A percentile compares a stretch with the other conserved stretches of the same genome.
Evolutionary conservation across 2,888 invertebrate genomes (phyloP).

Genomic region (Nowickia ferox): DNA sequence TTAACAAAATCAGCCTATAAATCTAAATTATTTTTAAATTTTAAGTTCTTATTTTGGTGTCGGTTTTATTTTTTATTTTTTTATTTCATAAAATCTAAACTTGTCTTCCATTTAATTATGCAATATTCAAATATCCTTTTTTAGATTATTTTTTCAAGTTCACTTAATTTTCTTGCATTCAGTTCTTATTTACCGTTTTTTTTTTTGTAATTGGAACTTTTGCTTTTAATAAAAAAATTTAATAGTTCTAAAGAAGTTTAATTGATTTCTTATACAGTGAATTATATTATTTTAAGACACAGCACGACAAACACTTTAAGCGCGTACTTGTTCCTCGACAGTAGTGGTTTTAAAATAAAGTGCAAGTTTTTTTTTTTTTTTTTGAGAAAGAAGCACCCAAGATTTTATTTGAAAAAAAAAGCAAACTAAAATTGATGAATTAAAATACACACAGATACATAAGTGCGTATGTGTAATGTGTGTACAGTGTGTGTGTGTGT

Average conservation of each 20-base stretch:
- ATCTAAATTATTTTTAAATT: no score
- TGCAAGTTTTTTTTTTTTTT: constrained; percentile 59
- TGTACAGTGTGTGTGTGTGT: background rate
- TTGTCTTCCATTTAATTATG: no score
- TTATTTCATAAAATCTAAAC: no score
- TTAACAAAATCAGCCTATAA: no score
- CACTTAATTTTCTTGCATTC: constrained; percentile 1
- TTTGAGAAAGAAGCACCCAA: constrained; percentile 47
- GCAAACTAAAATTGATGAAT: constrained; percentile 67
- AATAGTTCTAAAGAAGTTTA: constrained; percentile 2
- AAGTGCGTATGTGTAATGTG: constrained; percentile 54
- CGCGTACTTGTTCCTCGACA: constrained; percentile 47
- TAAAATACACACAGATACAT: constrained; percentile 44
- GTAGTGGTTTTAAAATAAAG: constrained; percentile 58
- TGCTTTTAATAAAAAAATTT: background rate
- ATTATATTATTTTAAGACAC: background rate
- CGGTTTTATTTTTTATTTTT: no score
- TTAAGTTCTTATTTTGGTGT: no score
- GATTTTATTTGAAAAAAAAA: constrained; percentile 58
- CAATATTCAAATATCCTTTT: background rate
- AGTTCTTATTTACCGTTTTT: background rate
- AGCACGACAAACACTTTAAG: constrained; percentile 31
- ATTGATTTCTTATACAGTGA: background rate
- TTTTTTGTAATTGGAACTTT: background rate
- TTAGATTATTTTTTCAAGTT: background rate